These are phyloP conservation scores for Zaprionus vittiger DNA, from an alignment of 1,140 invertebrate species.

Conservation along the genomic window DNA sequence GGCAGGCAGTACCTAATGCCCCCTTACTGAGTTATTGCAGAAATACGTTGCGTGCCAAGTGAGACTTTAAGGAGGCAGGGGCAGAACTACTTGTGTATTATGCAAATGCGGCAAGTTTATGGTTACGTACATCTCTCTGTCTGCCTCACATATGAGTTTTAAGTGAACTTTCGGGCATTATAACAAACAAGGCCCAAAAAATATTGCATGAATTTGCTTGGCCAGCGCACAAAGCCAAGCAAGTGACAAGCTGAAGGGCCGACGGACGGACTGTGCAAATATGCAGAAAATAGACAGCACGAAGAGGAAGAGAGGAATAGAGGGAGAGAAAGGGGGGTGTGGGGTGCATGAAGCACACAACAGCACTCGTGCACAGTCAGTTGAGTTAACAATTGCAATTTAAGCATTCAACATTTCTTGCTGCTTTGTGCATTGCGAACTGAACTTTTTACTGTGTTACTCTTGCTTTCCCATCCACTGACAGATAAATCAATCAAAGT, in stretches of 20 bases:
- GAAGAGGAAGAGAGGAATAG: background rate
- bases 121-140: conserved; percentile 42
- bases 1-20: background rate
- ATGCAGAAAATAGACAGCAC: conserved; percentile 48
- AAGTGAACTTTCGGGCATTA: conserved; percentile 64
- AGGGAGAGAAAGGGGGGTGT: background rate
- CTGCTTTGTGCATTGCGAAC: conserved; percentile 40
- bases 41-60: conserved; percentile 73
- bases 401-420: conserved; percentile 43
- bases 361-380: conserved; percentile 58
- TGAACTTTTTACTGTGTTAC: conserved; percentile 50
- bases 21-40: conserved; percentile 63
- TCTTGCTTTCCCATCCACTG: conserved; percentile 60
- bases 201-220: conserved; percentile 60
- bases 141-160: conserved; percentile 58
- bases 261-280: conserved; percentile 25
- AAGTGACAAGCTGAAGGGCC: conserved; percentile 61
- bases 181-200: conserved; percentile 38
- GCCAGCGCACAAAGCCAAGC: conserved; percentile 17
- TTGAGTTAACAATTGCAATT: conserved; percentile 79
- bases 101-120: conserved; percentile 79
- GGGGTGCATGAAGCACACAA: conserved; percentile 11
- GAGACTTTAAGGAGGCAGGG: conserved; percentile 32
- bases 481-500: conserved; percentile 80
- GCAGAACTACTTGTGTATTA: conserved; percentile 50